These are phyloP conservation scores for Odontocolon sp. DNA, from an alignment of 2,888 invertebrate species.

Conservation along the genomic window DNA sequence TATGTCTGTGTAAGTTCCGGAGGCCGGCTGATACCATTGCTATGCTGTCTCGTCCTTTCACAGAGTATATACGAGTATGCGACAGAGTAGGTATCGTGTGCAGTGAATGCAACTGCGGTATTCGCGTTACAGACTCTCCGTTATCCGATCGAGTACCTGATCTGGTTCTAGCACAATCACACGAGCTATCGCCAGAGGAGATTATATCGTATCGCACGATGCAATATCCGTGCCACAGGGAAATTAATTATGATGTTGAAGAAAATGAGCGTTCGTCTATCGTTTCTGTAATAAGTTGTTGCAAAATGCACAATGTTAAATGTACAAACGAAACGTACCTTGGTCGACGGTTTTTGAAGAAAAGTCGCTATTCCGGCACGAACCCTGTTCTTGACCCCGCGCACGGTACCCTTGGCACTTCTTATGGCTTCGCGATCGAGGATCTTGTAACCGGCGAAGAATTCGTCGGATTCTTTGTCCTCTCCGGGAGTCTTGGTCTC, in stretches of 20 bases:
- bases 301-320: background rate
- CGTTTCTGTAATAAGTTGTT: no score
- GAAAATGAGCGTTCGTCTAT: no score
- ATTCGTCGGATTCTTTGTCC: slow-evolving; percentile 84
- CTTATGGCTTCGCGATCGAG: slow-evolving; percentile 89
- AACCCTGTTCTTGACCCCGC: slow-evolving; percentile 96
- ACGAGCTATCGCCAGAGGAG: background rate
- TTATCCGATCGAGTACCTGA: slow-evolving; percentile 34
- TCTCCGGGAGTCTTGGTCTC: slow-evolving; percentile 65
- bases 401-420: slow-evolving; percentile 95
- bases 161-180: slow-evolving; percentile 16
- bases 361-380: slow-evolving; percentile 98
- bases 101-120: slow-evolving; percentile 17
- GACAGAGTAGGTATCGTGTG: no score
- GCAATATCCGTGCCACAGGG: no score
- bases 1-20: background rate
- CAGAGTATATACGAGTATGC: background rate
- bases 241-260: no score
- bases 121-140: slow-evolving; percentile 26
- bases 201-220: no score
- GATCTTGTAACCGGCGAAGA: slow-evolving; percentile 91
- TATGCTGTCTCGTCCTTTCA: background rate
- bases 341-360: slow-evolving; percentile 89
- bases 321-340: slow-evolving; percentile 83
- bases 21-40: slow-evolving; percentile 2